Percentiles rank a stretch among this genome's conserved stretches.
phyloP scores from a whole-genome alignment of 2,888 invertebrate genomes.

The Cephus spinipes region DNA sequence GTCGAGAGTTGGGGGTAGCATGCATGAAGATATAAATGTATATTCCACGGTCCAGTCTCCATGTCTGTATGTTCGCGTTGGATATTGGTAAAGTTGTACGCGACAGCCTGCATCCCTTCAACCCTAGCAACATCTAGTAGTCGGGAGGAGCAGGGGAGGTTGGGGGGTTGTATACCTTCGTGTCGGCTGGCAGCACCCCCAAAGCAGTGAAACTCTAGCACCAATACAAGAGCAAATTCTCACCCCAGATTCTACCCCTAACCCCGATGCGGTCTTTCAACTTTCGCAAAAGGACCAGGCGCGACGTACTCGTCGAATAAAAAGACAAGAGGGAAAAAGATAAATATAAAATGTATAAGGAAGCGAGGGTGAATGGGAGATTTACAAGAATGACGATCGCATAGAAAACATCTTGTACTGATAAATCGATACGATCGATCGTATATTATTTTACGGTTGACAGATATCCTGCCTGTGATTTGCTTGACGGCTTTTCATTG shows the following conservation, averaged over 20 bases:
- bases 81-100: slow-evolving; percentile 64
- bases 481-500: background rate
- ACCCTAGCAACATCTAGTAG: slow-evolving; percentile 10
- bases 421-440: background rate
- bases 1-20: background rate
- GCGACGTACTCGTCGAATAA: background rate
- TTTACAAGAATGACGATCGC: background rate
- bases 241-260: slow-evolving; percentile 31
- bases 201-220: slow-evolving; percentile 14
- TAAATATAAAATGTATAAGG: background rate
- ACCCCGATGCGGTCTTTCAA: slow-evolving; percentile 35
- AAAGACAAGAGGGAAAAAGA: background rate
- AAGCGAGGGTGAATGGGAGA: background rate
- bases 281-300: slow-evolving; percentile 27
- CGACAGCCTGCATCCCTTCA: slow-evolving; percentile 52
- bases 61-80: slow-evolving; percentile 42
- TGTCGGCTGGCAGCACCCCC: slow-evolving; percentile 32
- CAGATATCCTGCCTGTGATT: background rate
- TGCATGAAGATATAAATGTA: slow-evolving; percentile 22
- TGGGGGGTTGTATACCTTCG: background rate
- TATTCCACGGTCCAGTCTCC: slow-evolving; percentile 22
- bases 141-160: background rate
- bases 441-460: background rate
- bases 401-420: background rate
- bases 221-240: slow-evolving; percentile 36